These are phyloP conservation scores for Chascanopsetta lugubris DNA, from an alignment of 2,113 vertebrate species.

Conservation along the genomic window DNA sequence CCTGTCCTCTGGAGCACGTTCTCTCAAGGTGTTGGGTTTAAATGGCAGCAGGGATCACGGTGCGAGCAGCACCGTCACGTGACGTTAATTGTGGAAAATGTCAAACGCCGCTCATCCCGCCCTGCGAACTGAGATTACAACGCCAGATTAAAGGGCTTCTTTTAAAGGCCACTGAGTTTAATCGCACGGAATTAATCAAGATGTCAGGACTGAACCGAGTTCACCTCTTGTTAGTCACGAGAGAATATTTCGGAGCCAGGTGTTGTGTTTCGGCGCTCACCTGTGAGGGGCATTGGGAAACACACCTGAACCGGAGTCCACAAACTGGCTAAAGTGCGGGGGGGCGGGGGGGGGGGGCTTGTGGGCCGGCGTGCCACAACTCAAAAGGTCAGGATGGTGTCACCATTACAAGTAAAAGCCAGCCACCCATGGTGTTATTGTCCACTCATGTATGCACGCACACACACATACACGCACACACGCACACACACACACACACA, in stretches of 20 bases:
- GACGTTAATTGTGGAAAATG: conserved; percentile 74
- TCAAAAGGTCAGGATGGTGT: conserved; percentile 69
- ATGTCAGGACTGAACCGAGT: conserved; percentile 64
- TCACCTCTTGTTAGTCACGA: conserved; percentile 44
- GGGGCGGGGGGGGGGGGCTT: conserved; percentile 41
- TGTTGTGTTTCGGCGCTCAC: conserved; percentile 47
- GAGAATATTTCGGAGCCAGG: conserved; percentile 32
- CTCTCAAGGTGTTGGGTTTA: conserved; percentile 71
- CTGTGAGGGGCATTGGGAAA: conserved; percentile 48
- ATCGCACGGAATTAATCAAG: conserved; percentile 65
- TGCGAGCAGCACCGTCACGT: conserved; percentile 23
- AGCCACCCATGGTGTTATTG: conserved; percentile 58
- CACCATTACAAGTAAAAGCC: conserved; percentile 62
- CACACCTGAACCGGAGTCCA: conserved; percentile 25
- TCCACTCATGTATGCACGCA: conserved; percentile 44
- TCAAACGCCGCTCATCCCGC: conserved; percentile 58
- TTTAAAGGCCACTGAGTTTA: conserved; percentile 74
- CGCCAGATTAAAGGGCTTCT: conserved; percentile 54
- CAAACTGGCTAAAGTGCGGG: conserved; percentile 31
- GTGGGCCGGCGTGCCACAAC: conserved; percentile 29
- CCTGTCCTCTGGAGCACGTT: conserved; percentile 35
- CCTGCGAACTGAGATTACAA: conserved; percentile 69
- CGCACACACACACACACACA: conserved; percentile 33
- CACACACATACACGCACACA: conserved; percentile 18
- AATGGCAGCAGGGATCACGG: conserved; percentile 75